phyloP scores from a whole-genome alignment of 2,113 vertebrate species.

The Zosterops pallidus region DNA sequence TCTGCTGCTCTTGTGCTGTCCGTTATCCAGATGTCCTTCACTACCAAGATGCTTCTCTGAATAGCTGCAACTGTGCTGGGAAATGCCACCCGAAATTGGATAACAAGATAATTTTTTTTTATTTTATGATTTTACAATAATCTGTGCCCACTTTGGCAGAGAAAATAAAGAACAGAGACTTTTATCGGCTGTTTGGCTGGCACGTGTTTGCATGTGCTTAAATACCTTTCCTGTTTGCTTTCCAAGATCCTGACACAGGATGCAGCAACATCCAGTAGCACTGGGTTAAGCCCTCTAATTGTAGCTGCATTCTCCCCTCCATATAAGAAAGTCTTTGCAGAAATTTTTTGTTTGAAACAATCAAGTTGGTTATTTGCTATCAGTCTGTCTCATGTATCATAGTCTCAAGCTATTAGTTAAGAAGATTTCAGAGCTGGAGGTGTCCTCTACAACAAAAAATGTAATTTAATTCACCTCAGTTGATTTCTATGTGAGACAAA shows the following conservation, averaged over 20 bases:
- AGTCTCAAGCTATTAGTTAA: background rate
- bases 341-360: background rate
- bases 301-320: background rate
- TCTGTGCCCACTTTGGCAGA: background rate
- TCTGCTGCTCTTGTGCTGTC: conserved; percentile 23
- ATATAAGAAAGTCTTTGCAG: background rate
- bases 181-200: background rate
- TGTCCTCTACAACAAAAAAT: background rate
- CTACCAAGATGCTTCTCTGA: conserved; percentile 53
- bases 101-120: background rate
- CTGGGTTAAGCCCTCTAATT: background rate
- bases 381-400: background rate
- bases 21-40: conserved; percentile 60
- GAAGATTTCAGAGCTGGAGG: background rate
- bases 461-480: background rate
- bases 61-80: conserved; percentile 56
- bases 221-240: background rate
- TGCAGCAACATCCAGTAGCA: background rate
- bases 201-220: background rate
- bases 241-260: background rate
- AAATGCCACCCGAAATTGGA: conserved; percentile 69
- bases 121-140: background rate
- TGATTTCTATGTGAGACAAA: background rate
- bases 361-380: background rate
- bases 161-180: background rate